Evolutionary conservation across 2,888 invertebrate species (phyloP).

Genomic region (Sycophila texana): DNA sequence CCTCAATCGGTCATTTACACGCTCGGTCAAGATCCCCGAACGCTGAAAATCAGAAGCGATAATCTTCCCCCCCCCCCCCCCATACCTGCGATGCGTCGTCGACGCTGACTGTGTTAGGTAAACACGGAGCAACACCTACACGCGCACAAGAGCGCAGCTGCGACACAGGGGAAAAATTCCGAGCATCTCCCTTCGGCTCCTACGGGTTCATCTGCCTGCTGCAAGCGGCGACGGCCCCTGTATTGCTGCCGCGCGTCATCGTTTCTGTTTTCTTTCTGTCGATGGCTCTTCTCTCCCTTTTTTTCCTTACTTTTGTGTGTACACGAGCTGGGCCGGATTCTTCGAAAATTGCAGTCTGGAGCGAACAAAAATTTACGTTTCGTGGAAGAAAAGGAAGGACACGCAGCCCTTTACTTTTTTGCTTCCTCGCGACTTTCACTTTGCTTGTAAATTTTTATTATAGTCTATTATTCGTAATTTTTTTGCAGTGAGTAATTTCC

Average conservation of each 20-base stretch:
- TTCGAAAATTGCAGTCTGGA: conserved; percentile 48
- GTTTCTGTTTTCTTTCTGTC: background rate
- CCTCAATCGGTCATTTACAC: conserved; percentile 52
- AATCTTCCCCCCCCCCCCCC: conserved; percentile 17
- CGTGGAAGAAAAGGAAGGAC: background rate
- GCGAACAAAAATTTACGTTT: conserved; percentile 40
- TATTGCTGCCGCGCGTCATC: conserved; percentile 12
- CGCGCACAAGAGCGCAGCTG: background rate
- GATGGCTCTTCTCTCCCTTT: conserved; percentile 2
- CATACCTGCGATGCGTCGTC: background rate
- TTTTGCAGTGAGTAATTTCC: no score
- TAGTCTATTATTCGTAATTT: no score
- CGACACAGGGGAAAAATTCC: conserved; percentile 23
- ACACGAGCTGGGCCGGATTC: conserved; percentile 12
- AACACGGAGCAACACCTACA: conserved; percentile 1
- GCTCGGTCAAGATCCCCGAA: background rate
- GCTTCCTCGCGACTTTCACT: no score
- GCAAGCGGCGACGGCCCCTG: conserved; percentile 4
- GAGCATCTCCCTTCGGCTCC: conserved; percentile 3
- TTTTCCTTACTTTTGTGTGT: background rate
- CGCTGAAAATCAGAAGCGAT: conserved; percentile 42
- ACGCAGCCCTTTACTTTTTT: background rate
- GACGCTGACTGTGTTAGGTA: conserved; percentile 20
- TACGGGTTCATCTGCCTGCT: background rate
- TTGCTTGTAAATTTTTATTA: no score